Percentiles rank a stretch among this genome's conserved stretches.
These are phyloP conservation scores for Andrena cerasifolii DNA, from an alignment of 1,140 invertebrate species.

Conservation along the genomic window DNA sequence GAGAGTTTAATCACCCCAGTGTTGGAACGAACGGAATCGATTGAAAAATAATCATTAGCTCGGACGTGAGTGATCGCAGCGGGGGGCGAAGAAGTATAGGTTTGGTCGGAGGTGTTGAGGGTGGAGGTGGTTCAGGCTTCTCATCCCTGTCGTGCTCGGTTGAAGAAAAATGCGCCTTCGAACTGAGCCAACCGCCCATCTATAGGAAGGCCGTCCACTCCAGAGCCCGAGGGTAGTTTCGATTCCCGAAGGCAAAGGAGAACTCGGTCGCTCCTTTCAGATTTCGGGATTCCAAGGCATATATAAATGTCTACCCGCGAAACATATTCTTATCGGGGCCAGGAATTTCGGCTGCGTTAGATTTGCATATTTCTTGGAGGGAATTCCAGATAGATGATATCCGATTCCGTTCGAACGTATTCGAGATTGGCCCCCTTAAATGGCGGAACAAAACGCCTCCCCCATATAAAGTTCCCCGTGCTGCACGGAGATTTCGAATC, in stretches of 20 bases:
- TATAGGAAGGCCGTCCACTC: slow-evolving; percentile 52
- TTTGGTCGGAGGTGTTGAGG: slow-evolving; percentile 33
- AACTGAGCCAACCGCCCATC: slow-evolving; percentile 59
- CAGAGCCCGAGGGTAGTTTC: slow-evolving; percentile 31
- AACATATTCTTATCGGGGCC: slow-evolving; percentile 55
- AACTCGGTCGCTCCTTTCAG: slow-evolving; percentile 23
- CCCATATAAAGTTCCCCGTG: slow-evolving; percentile 11
- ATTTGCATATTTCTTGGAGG: slow-evolving; percentile 25
- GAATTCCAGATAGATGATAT: slow-evolving; percentile 8
- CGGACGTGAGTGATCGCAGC: slow-evolving; percentile 18
- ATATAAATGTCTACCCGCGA: slow-evolving; percentile 27
- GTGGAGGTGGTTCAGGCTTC: slow-evolving; percentile 16
- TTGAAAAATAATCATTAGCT: slow-evolving; percentile 57
- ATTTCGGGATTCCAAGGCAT: slow-evolving; percentile 38
- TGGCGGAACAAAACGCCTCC: slow-evolving; percentile 5
- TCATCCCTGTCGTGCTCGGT: slow-evolving; percentile 48
- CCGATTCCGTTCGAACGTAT: slow-evolving; percentile 12
- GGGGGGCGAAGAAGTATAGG: slow-evolving; percentile 20
- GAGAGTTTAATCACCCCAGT: neutral
- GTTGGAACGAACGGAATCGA: neutral
- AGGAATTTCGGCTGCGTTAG: slow-evolving; percentile 4
- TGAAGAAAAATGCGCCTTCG: slow-evolving; percentile 65
- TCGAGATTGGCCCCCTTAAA: too few relatives aligned
- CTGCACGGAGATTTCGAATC: neutral
- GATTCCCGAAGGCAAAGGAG: slow-evolving; percentile 50